Evolutionary conservation across 2,797 vertebrate genomes (phyloP), one percentile per base, ranked within the genome.

Genomic region (Enteromius radiatus): DNA sequence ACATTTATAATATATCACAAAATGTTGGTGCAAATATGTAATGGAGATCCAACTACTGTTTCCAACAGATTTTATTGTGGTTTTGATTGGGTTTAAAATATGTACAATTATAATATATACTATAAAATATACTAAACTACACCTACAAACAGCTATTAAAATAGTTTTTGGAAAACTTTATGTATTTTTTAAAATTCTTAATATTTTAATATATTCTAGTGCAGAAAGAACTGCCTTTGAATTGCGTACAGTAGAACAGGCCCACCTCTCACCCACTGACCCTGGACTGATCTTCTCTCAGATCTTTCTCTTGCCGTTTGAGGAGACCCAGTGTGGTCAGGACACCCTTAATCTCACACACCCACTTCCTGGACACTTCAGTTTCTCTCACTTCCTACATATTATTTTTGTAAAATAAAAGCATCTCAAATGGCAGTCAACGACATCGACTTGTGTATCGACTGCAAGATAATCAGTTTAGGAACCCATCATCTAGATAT

Each of bases 331-430:
- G 7, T 45, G 12, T 12, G 15, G 28, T 43, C 23, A 61, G 52
- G 17, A 45, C 0, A 28, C 23, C 52, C 19, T 43, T 61, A 19
- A 59, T 80, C 67, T 71, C 38, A 70, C 64, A 71, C 64, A 71
- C 52, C 38, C 68, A 80, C 52, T 71, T 80, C 41, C 54, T 61
- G 28, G 41, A 71, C 36, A 4, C 64, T 38, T 56, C 14, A 45
- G 8, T 47, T 31, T 28, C 36, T 52, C 70, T 73, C 15, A 33
- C 38, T 80, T 70, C 49, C 49, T 59, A 43, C 8, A 15, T 61
- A 33, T 71, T 80, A n/a, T 63, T 80, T 59, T 45, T n/a, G 12
- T 23, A 12, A 61, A 71, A 63, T 73, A 71, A 80, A 80, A 73
- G 19, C 54, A 41, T 73, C 26, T 73, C 12, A 33, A 47, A 71